Evolutionary conservation across 2,797 vertebrate species (phyloP).

Genomic region (Harpagifer antarcticus): DNA sequence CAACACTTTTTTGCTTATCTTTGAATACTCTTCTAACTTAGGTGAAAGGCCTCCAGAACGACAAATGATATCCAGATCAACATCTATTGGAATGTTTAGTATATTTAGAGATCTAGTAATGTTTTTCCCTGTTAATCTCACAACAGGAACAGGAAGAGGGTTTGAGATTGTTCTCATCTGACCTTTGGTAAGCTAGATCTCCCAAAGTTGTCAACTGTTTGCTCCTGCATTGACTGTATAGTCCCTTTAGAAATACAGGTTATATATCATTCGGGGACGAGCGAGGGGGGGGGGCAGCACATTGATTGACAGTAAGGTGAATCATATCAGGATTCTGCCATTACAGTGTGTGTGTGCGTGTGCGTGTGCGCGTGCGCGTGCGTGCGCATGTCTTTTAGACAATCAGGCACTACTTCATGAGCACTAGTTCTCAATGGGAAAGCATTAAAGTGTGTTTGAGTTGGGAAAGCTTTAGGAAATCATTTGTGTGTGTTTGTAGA

Average conservation of each 20-base stretch:
- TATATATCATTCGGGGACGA: not conserved
- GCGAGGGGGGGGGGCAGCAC: not conserved
- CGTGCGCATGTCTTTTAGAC: no score
- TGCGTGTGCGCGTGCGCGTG: no score
- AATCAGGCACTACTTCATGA: no score
- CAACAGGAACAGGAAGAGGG: not conserved
- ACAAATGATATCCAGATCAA: not conserved
- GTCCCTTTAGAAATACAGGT: not conserved
- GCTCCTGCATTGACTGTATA: not conserved
- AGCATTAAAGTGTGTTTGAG: no score
- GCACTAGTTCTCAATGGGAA: no score
- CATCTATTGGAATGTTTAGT: not conserved
- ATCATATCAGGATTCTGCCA: slow-evolving; percentile 34
- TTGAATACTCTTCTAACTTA: not conserved
- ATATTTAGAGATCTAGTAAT: not conserved
- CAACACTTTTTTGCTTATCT: not conserved
- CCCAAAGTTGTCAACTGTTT: not conserved
- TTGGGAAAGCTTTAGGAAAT: no score
- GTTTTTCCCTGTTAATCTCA: not conserved
- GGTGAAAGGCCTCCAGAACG: not conserved
- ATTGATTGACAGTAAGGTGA: slow-evolving; percentile 47
- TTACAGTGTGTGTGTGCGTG: not conserved
- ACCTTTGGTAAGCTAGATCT: not conserved
- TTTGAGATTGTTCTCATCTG: not conserved
- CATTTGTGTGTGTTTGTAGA: slow-evolving; percentile 4